phyloP scores from a whole-genome alignment of 2,113 vertebrate species.

The Australoheros scitulus region DNA sequence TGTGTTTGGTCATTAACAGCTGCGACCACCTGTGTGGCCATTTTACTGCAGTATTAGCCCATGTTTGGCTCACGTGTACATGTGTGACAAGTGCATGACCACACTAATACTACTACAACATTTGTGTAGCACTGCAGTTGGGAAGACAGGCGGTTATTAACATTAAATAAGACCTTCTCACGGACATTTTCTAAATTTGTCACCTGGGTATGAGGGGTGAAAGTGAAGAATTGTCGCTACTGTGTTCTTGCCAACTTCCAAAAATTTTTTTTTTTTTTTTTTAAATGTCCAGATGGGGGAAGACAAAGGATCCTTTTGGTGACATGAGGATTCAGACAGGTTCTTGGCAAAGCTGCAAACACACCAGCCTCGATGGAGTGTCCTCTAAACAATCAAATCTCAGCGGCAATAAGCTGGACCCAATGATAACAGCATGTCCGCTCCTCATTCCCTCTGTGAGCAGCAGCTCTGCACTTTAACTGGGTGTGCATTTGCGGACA shows the following conservation, averaged over 20 bases:
- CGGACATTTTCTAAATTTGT: conserved; percentile 9
- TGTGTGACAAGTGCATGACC: not conserved
- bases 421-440: conserved; percentile 16
- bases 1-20: conserved; percentile 56
- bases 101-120: not conserved
- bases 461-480: conserved; percentile 14
- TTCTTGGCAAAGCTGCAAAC: conserved; percentile 54
- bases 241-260: conserved; percentile 35
- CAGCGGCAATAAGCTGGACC: conserved; percentile 32
- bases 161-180: conserved; percentile 39
- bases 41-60: conserved; percentile 62
- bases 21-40: conserved; percentile 68
- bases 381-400: conserved; percentile 53
- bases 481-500: conserved; percentile 16
- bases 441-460: conserved; percentile 15
- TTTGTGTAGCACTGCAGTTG: conserved; percentile 34
- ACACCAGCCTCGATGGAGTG: conserved; percentile 36
- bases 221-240: not conserved
- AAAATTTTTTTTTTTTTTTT: not conserved
- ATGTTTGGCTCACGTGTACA: not conserved
- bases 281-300: conserved; percentile 56
- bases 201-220: not conserved
- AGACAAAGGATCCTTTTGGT: conserved; percentile 47
- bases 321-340: conserved; percentile 38
- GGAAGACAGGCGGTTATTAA: conserved; percentile 30